Conservation (phyloP, 2,113 vertebrate genomes). For the Ophiodon elongatus region DNA sequence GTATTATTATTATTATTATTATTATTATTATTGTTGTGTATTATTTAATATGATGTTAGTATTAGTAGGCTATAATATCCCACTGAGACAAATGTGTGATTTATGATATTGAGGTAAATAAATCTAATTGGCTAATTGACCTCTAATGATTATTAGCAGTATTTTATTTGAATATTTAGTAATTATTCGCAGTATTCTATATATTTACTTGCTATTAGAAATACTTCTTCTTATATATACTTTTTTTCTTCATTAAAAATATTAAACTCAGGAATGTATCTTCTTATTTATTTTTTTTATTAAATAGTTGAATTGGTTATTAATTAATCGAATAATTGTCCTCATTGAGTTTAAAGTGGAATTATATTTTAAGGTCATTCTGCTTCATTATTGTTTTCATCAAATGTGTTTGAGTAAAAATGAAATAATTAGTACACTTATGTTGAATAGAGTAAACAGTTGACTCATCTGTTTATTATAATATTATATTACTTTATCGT, state of each 20-base stretch:
- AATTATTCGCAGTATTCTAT: not conserved
- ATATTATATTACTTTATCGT: no score
- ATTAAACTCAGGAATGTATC: not conserved
- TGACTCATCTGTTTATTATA: not conserved
- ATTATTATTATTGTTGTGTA: not conserved
- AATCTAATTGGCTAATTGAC: not conserved
- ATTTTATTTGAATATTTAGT: not conserved
- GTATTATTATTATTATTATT: not conserved
- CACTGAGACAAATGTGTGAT: not conserved
- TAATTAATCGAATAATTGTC: not conserved
- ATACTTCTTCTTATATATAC: not conserved
- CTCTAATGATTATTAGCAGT: no score
- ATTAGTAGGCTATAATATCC: not conserved
- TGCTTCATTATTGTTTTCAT: not conserved
- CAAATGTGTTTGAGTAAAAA: not conserved
- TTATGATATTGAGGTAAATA: not conserved
- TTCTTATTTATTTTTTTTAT: no score
- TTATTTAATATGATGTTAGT: not conserved
- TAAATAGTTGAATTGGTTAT: not conserved
- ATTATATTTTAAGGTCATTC: not conserved
- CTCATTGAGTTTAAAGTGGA: not conserved
- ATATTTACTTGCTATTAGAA: not conserved
- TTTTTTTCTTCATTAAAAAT: not conserved
- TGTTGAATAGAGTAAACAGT: not conserved
- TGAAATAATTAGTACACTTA: no score